Percentiles rank a stretch among this genome's conserved stretches.
These are phyloP conservation scores for Drosophila virilis DNA, from an alignment of 1,140 invertebrate genomes.

Conservation along the genomic window DNA sequence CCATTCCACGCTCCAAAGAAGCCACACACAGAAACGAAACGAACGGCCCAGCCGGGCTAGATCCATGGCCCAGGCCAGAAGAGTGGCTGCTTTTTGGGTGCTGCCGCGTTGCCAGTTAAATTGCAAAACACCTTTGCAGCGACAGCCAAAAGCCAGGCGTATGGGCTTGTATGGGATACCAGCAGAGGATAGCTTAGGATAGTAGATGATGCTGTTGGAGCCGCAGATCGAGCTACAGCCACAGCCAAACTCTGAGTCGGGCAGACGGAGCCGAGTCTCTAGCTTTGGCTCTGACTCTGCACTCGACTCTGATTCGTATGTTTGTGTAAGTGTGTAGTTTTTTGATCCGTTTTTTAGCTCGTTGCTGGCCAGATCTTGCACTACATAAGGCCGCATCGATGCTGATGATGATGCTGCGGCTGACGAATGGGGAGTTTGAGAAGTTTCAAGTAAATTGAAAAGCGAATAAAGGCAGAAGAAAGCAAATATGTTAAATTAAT, in stretches of 20 bases:
- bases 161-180: slow-evolving; percentile 13
- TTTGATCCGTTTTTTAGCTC: slow-evolving; percentile 60
- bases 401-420: slow-evolving; percentile 29
- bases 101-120: slow-evolving; percentile 74
- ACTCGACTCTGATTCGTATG: slow-evolving; percentile 24
- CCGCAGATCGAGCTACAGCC: slow-evolving; percentile 21
- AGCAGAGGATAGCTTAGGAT: not conserved
- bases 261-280: slow-evolving; percentile 6
- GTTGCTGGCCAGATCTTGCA: slow-evolving; percentile 49
- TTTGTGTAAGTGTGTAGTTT: slow-evolving; percentile 23
- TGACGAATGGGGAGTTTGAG: slow-evolving; percentile 38
- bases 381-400: slow-evolving; percentile 47
- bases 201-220: slow-evolving; percentile 17
- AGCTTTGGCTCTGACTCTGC: not conserved
- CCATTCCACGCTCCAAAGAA: not conserved
- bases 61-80: slow-evolving; percentile 54
- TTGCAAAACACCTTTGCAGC: slow-evolving; percentile 82
- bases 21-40: slow-evolving; percentile 53
- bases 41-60: slow-evolving; percentile 34
- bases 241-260: slow-evolving; percentile 6
- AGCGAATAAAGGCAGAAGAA: not conserved
- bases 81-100: slow-evolving; percentile 47
- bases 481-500: not conserved
- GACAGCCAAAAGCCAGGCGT: slow-evolving; percentile 47
- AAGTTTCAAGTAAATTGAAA: slow-evolving; percentile 20